Percentiles rank a stretch among this genome's conserved stretches.
phyloP scores from a whole-genome alignment of 2,888 invertebrate species.

The Aromia moschata region DNA sequence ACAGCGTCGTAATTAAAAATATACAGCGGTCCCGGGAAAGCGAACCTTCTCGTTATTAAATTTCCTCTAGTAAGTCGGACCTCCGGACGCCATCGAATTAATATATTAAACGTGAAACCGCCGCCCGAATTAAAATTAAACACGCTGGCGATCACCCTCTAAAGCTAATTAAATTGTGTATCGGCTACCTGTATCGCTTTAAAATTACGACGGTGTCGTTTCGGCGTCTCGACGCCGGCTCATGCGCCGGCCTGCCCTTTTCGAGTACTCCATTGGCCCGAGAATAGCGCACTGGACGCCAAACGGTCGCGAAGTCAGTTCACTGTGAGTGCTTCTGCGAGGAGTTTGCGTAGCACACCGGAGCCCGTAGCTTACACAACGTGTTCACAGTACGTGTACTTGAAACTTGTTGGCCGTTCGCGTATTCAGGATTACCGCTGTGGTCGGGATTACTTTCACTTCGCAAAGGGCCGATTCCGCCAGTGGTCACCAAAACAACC shows the following conservation, averaged over 20 bases:
- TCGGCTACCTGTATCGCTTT: conserved; percentile 51
- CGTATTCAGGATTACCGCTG: conserved; percentile 13
- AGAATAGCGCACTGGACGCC: conserved; percentile 20
- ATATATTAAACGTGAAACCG: conserved; percentile 22
- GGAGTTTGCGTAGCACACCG: conserved; percentile 11
- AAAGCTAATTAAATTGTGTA: conserved; percentile 40
- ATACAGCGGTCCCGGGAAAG: conserved; percentile 4
- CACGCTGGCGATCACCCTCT: conserved; percentile 27
- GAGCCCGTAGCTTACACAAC: conserved; percentile 7
- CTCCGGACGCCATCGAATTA: conserved; percentile 18
- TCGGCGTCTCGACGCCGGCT: conserved; percentile 11
- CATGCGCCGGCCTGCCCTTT: conserved; percentile 13
- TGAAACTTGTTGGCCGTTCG: neutral
- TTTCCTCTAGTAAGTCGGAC: conserved; percentile 12
- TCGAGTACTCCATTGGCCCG: conserved; percentile 18
- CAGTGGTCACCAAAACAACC: neutral
- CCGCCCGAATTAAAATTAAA: conserved; percentile 31
- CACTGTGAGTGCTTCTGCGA: conserved; percentile 11
- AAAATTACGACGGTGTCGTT: conserved; percentile 43
- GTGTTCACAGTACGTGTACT: conserved; percentile 16
- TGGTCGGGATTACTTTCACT: neutral
- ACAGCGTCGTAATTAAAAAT: conserved; percentile 14
- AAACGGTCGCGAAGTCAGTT: conserved; percentile 25
- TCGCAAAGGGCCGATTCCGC: neutral
- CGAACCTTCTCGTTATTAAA: conserved; percentile 14